phyloP scores from a whole-genome alignment of 2,113 vertebrate genomes.

The Oryzias curvinotus region DNA sequence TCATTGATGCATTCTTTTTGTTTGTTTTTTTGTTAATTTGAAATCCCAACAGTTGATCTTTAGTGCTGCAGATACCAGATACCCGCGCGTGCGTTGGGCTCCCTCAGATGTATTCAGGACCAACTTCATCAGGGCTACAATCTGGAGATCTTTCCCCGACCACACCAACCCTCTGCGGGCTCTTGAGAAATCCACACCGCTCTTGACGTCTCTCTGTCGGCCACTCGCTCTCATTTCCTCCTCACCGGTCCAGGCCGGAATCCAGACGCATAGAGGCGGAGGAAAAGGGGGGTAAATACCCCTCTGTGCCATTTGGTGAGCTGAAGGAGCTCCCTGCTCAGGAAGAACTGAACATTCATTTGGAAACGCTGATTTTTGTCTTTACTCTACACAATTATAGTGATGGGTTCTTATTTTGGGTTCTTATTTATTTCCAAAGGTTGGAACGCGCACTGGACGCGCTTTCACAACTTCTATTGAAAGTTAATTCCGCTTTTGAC shows the following conservation, averaged over 20 bases:
- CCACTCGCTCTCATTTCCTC: constrained; percentile 34
- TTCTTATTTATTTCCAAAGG: too few relatives aligned
- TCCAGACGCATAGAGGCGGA: constrained; percentile 29
- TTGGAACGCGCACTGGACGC: too few relatives aligned
- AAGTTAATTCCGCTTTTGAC: too few relatives aligned
- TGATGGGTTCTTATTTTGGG: too few relatives aligned
- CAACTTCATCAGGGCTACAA: background rate
- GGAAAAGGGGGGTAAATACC: constrained; percentile 23
- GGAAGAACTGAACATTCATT: constrained; percentile 27
- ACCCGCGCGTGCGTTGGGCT: too few relatives aligned
- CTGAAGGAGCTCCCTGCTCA: constrained; percentile 28
- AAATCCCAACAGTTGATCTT: too few relatives aligned
- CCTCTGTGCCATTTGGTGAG: constrained; percentile 49
- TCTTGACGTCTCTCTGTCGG: constrained; percentile 40
- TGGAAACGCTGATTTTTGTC: constrained; percentile 4
- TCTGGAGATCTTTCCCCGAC: background rate
- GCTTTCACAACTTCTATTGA: too few relatives aligned
- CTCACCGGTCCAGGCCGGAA: constrained; percentile 28
- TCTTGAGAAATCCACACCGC: constrained; percentile 29
- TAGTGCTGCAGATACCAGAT: too few relatives aligned
- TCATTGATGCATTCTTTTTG: too few relatives aligned
- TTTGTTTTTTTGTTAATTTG: too few relatives aligned
- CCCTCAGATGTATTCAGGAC: background rate
- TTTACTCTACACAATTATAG: too few relatives aligned
- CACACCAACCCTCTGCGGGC: constrained; percentile 14